Conservation (phyloP, 1,140 invertebrate genomes). For the Achatina immaculata region DNA sequence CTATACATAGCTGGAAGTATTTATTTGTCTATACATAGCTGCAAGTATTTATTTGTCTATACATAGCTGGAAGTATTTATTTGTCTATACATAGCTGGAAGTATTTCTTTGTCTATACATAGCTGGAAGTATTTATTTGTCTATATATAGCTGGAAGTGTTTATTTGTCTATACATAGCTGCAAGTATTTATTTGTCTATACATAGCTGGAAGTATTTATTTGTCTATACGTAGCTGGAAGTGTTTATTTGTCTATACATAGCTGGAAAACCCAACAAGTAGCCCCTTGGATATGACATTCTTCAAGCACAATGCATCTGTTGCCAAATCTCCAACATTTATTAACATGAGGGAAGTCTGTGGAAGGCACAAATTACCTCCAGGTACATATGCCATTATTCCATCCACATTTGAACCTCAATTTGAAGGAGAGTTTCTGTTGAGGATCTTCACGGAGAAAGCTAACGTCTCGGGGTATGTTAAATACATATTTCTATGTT, state of each 20-base stretch:
- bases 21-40: no score
- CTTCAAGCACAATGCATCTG: constrained; percentile 95
- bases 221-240: no score
- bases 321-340: constrained; percentile 91
- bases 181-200: no score
- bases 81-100: no score
- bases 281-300: constrained; percentile 89
- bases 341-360: constrained; percentile 96
- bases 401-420: constrained; percentile 98
- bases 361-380: constrained; percentile 90
- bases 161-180: no score
- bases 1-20: no score
- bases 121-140: no score
- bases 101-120: no score
- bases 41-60: no score
- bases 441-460: constrained; percentile 96
- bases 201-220: no score
- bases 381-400: constrained; percentile 94
- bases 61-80: no score
- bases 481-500: not conserved
- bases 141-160: no score
- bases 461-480: constrained; percentile 62
- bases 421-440: constrained; percentile 94
- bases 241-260: constrained; percentile 26
- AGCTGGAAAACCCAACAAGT: constrained; percentile 75